Evolutionary conservation across 2,888 invertebrate species (phyloP), one percentile per base, ranked within the genome.

Genomic region (Holacanthella duospinosa): DNA sequence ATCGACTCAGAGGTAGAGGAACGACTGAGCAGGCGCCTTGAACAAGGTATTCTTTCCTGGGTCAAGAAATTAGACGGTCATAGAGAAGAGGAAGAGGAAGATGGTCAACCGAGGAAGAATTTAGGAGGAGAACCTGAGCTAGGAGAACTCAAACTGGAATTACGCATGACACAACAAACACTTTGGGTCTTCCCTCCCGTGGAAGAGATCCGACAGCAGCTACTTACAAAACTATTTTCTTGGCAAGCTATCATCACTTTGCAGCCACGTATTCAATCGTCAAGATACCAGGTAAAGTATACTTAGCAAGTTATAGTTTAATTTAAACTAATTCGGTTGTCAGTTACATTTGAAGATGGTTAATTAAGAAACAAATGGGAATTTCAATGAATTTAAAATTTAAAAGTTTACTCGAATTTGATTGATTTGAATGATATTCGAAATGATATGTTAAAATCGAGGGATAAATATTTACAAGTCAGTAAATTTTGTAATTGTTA

Each of bases 191-290:
- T 88, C 80, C 97, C 97, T 3, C 93, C 94, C 43, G 86, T 96
- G 64, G 96, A 97, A 76, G 95, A 96, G 76, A 95, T 95, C 2
- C 84, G 94, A 58, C 92, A 92, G 78, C 92, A 93, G 78, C 88
- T 99, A 66, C 89, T 96, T 87, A 89, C 95, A 71, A 96, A 99
- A 76, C 81, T 99, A 76, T 96, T 96, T 79, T 92, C 93, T 1
- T 99, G 97, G 97, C 93, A 99, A 78, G 95, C 95, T 0, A 89
- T 99, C 71, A 91, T 99, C 61, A 93, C 95, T 43, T 90, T 91
- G 43, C 93, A 97, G 77, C 88, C 91, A 63, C 84, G 95, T 43
- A 83, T 99, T 71, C 94, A 95, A 76, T 95, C 95, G 77, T 94
- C 94, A 58, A 82, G 93, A 78, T 88, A 83, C 76, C 82, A 83